phyloP scores from a whole-genome alignment of 2,113 vertebrate species.

The Ellobius talpinus region DNA sequence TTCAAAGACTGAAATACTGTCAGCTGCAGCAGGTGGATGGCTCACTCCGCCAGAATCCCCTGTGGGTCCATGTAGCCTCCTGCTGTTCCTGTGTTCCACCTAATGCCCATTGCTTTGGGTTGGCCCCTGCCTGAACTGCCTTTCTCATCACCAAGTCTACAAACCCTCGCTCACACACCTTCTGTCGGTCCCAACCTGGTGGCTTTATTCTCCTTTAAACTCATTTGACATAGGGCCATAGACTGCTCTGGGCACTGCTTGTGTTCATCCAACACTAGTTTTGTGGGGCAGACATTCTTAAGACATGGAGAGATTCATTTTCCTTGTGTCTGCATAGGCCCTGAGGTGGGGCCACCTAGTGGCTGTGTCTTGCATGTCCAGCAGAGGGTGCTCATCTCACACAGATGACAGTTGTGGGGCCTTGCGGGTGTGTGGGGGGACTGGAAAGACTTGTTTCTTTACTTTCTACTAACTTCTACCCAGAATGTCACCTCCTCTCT shows the following conservation, averaged over 20 bases:
- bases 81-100: background rate
- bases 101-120: background rate
- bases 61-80: background rate
- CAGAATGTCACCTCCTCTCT: background rate
- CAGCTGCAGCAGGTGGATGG: background rate
- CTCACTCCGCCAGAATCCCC: background rate
- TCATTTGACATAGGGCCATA: background rate
- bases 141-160: background rate
- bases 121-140: background rate
- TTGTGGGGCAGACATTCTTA: background rate
- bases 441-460: conserved; percentile 2
- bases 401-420: background rate
- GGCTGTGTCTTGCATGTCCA: conserved; percentile 49
- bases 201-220: background rate
- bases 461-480: conserved; percentile 57
- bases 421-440: too few species aligned
- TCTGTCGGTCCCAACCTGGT: background rate
- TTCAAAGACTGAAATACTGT: background rate
- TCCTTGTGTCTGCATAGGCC: background rate
- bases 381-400: conserved; percentile 79
- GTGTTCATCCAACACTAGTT: background rate
- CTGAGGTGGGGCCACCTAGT: accelerated
- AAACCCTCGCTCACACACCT: background rate
- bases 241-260: background rate
- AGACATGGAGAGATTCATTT: background rate